phyloP scores from a whole-genome alignment of 2,797 vertebrate genomes.

The Dromococcyx pavoninus region DNA sequence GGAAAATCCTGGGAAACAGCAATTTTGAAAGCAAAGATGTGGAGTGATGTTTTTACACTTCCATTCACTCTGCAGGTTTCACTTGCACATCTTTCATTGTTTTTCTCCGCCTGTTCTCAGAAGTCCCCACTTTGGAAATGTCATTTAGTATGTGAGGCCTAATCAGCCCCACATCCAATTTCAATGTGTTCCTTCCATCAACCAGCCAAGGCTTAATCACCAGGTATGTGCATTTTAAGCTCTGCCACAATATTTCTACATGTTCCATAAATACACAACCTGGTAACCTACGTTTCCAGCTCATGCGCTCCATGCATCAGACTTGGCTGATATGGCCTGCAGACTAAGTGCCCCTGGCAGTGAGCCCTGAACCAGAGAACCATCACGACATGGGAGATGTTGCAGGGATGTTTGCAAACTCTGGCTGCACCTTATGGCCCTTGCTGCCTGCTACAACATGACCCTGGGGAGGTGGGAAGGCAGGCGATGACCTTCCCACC shows the following conservation, averaged over 20 bases:
- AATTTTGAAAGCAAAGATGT: background rate
- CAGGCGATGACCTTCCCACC: background rate
- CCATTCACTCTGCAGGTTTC: background rate
- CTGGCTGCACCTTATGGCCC: fast-evolving
- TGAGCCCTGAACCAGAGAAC: background rate
- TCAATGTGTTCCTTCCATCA: background rate
- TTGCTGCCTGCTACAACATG: fast-evolving
- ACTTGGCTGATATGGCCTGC: background rate
- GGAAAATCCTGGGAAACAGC: background rate
- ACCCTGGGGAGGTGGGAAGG: background rate
- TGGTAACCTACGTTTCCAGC: background rate
- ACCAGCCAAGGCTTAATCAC: background rate
- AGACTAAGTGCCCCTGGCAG: background rate
- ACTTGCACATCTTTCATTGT: background rate
- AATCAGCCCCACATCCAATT: background rate
- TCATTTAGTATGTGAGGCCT: background rate
- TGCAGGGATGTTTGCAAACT: background rate
- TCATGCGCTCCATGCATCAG: fast-evolving
- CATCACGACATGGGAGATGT: background rate
- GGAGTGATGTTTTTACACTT: background rate
- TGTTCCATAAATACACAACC: background rate
- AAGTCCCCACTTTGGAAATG: background rate
- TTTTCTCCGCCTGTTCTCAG: background rate
- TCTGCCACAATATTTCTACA: background rate
- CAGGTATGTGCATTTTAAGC: background rate